Conservation (phyloP, 2,888 invertebrate species). For the Hedychridium roseum region DNA sequence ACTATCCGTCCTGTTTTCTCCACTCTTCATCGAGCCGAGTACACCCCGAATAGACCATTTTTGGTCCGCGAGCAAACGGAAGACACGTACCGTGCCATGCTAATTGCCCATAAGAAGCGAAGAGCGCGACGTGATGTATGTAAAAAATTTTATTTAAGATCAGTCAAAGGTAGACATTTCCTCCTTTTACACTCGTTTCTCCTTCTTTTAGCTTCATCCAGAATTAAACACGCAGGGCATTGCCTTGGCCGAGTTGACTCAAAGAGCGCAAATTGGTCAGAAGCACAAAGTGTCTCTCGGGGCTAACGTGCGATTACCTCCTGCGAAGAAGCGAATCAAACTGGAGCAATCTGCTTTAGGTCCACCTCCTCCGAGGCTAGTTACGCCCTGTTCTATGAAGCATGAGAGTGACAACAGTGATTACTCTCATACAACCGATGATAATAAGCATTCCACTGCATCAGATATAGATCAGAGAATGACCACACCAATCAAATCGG, state of each 20-base stretch:
- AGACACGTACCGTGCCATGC: conserved; percentile 74
- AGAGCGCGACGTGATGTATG: conserved; percentile 75
- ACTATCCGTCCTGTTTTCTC: conserved; percentile 59
- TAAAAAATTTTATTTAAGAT: conserved; percentile 20
- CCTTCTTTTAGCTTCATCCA: conserved; percentile 70
- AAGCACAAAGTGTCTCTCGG: conserved; percentile 67
- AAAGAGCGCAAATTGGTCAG: conserved; percentile 63
- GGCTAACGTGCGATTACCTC: conserved; percentile 65
- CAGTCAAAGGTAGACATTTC: neutral
- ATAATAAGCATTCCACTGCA: conserved; percentile 44
- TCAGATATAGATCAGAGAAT: conserved; percentile 48
- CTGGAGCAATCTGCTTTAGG: conserved; percentile 49
- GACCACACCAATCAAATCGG: conserved; percentile 46
- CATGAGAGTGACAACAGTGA: conserved; percentile 55
- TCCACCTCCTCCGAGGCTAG: conserved; percentile 63
- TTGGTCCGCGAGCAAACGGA: conserved; percentile 68
- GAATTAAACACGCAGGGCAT: conserved; percentile 82
- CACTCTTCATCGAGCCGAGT: conserved; percentile 56
- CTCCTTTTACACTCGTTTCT: conserved; percentile 1
- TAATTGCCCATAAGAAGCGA: conserved; percentile 76
- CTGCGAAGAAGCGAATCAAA: conserved; percentile 60
- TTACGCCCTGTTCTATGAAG: conserved; percentile 41
- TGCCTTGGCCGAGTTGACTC: conserved; percentile 75
- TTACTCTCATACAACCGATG: conserved; percentile 52
- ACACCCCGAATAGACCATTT: conserved; percentile 52